Percentiles rank a stretch among this genome's conserved stretches.
These are phyloP conservation scores for Tapirus indicus DNA, from an alignment of 2,797 vertebrate species.

Conservation along the genomic window DNA sequence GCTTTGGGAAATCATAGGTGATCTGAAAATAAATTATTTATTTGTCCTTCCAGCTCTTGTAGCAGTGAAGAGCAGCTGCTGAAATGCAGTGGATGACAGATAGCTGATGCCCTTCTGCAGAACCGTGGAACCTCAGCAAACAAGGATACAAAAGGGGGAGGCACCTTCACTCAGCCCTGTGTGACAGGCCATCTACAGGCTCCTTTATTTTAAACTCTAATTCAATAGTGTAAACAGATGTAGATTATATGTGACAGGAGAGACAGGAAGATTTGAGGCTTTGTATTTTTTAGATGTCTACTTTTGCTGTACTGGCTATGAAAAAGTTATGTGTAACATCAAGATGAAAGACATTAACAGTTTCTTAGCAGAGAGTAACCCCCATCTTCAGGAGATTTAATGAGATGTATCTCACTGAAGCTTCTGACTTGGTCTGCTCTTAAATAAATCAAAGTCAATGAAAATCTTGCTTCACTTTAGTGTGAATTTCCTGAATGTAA, in stretches of 20 bases:
- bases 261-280: constrained; percentile 66
- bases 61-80: neutral
- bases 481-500: constrained; percentile 93
- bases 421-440: constrained; percentile 87
- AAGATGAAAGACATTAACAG: constrained; percentile 84
- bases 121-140: neutral
- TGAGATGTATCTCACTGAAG: constrained; percentile 78
- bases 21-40: neutral
- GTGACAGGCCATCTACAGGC: neutral
- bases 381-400: constrained; percentile 81
- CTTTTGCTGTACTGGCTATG: constrained; percentile 76
- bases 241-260: constrained; percentile 67
- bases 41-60: neutral
- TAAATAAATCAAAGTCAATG: constrained; percentile 97
- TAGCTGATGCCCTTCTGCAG: neutral
- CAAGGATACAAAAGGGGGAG: too few species aligned
- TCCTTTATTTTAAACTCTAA: constrained; percentile 69
- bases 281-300: constrained; percentile 79
- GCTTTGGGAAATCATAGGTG: too few species aligned
- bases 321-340: constrained; percentile 85
- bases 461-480: constrained; percentile 93
- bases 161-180: neutral
- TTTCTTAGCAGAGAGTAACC: constrained; percentile 82
- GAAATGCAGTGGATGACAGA: neutral
- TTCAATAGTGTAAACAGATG: constrained; percentile 64